These are phyloP conservation scores for Chiroxiphia lanceolata DNA, from an alignment of 2,797 vertebrate genomes.

Conservation along the genomic window DNA sequence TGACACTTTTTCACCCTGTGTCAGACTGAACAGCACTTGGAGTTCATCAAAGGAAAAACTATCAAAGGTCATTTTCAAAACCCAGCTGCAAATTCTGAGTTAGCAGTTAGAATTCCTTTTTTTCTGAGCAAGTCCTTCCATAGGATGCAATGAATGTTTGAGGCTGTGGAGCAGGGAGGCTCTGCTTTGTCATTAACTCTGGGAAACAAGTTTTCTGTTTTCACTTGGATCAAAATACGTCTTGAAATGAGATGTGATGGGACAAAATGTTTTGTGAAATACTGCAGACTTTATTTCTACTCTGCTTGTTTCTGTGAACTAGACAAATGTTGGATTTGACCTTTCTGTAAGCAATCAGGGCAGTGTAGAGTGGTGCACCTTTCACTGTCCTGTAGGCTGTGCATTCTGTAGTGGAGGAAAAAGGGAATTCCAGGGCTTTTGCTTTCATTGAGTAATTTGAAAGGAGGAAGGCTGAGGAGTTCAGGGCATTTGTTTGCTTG, in stretches of 20 bases:
- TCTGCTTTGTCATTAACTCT: neutral
- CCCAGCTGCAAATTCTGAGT: slow-evolving; percentile 37
- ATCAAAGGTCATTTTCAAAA: slow-evolving; percentile 2
- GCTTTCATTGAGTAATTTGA: neutral
- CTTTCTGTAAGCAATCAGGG: neutral
- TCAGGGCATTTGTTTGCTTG: neutral
- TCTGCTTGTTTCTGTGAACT: neutral
- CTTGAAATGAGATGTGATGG: neutral
- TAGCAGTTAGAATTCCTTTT: neutral
- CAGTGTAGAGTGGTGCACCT: neutral
- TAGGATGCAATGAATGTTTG: neutral
- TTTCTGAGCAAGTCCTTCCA: neutral
- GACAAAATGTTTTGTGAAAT: neutral
- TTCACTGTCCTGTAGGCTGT: neutral
- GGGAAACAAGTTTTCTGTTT: neutral
- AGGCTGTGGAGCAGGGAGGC: neutral
- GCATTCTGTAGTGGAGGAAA: neutral
- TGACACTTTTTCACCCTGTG: neutral
- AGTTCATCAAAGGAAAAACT: neutral
- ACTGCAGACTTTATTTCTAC: fast-evolving
- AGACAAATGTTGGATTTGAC: neutral
- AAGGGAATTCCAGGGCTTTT: neutral
- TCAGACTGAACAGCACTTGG: neutral
- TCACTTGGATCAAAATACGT: neutral
- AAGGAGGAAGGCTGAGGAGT: neutral